Evolutionary conservation across 2,113 vertebrate genomes (phyloP).

Genomic region (Heterotilapia buettikoferi): DNA sequence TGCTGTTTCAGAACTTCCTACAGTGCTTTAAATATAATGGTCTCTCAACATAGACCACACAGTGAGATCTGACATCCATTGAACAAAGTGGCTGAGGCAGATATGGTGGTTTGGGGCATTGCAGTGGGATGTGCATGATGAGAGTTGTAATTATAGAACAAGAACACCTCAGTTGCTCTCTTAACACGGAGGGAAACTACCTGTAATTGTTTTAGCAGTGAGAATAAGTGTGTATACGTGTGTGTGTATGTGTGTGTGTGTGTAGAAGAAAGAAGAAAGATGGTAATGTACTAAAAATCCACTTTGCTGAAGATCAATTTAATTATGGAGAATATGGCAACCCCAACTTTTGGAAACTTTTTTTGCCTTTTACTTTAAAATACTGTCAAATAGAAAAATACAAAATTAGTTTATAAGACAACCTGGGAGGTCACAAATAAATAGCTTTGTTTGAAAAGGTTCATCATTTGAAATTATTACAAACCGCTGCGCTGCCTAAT

Average conservation of each 20-base stretch:
- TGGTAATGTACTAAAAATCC: background rate
- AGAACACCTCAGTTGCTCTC: slow-evolving; percentile 12
- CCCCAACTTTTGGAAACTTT: background rate
- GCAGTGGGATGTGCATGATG: slow-evolving; percentile 15
- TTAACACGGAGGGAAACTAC: slow-evolving; percentile 30
- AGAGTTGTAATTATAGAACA: slow-evolving; percentile 38
- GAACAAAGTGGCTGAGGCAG: slow-evolving; percentile 53
- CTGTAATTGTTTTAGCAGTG: slow-evolving; percentile 27
- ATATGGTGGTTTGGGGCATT: slow-evolving; percentile 4
- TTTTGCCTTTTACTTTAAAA: background rate
- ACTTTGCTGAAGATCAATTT: background rate
- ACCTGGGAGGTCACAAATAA: background rate
- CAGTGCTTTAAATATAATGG: slow-evolving; percentile 39
- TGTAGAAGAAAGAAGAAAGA: background rate
- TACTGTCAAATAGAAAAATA: background rate
- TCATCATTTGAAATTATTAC: background rate
- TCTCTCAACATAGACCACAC: slow-evolving; percentile 10
- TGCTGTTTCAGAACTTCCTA: slow-evolving; percentile 29
- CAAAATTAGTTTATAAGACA: background rate
- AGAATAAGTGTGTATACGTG: background rate
- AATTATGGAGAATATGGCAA: background rate
- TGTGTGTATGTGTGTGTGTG: background rate
- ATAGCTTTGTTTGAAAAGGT: background rate
- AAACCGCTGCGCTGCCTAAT: background rate
- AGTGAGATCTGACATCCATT: slow-evolving; percentile 34